Percentiles rank a stretch among this genome's conserved stretches.
phyloP scores from a whole-genome alignment of 2,113 vertebrate species.

The Amazona vittata region DNA sequence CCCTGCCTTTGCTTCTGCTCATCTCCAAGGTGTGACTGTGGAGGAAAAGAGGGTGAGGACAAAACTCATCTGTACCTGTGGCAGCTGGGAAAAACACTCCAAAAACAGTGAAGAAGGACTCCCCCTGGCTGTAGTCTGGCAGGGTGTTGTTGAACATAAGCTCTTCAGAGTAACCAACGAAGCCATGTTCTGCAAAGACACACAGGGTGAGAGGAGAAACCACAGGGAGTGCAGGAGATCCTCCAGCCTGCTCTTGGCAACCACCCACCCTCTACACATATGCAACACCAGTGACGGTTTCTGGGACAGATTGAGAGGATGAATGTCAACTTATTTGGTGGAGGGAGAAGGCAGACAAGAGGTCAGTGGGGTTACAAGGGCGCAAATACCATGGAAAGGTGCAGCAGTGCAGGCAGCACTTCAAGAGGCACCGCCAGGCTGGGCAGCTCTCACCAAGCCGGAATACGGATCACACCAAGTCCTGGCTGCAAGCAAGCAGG shows the following conservation, averaged over 20 bases:
- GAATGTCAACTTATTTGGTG: neutral
- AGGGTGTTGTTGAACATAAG: slow-evolving; percentile 85
- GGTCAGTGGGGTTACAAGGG: neutral
- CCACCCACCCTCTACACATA: neutral
- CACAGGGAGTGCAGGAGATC: neutral
- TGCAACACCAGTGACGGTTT: neutral
- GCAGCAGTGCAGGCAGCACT: accelerated
- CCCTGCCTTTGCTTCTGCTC: neutral
- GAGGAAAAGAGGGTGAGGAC: neutral
- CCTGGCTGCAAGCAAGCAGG: neutral
- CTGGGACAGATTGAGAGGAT: neutral
- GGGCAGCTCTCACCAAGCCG: neutral
- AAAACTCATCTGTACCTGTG: slow-evolving; percentile 81
- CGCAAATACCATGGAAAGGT: neutral
- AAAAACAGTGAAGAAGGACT: slow-evolving; percentile 95
- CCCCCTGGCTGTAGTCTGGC: slow-evolving; percentile 89
- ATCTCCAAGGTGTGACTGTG: accelerated
- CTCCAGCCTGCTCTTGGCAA: neutral
- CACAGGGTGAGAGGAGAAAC: neutral
- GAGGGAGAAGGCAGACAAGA: neutral
- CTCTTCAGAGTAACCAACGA: slow-evolving; percentile 86
- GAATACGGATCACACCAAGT: accelerated
- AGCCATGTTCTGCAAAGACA: slow-evolving; percentile 84
- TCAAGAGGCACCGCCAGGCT: neutral
- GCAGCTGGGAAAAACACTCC: slow-evolving; percentile 97